These are phyloP conservation scores for Enteromius viviparus DNA, from an alignment of 2,797 vertebrate species.

Conservation along the genomic window DNA sequence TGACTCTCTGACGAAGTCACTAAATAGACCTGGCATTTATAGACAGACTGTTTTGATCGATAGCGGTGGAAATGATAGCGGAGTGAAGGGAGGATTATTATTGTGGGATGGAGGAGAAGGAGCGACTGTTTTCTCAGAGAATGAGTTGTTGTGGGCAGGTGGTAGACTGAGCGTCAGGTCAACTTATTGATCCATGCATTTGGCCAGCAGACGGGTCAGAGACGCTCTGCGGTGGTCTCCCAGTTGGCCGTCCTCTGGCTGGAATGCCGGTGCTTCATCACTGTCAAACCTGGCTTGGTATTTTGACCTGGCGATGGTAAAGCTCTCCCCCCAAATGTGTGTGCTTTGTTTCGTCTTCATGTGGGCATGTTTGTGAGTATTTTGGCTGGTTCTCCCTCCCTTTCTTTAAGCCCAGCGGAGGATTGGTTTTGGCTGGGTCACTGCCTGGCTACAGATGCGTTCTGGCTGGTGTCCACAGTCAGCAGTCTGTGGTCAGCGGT, in stretches of 20 bases:
- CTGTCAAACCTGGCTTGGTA: slow-evolving; percentile 38
- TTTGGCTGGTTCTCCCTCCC: slow-evolving; percentile 35
- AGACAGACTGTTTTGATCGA: slow-evolving; percentile 68
- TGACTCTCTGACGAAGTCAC: slow-evolving; percentile 53
- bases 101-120: slow-evolving; percentile 46
- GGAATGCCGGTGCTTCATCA: slow-evolving; percentile 44
- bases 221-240: slow-evolving; percentile 36
- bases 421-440: slow-evolving; percentile 55
- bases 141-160: slow-evolving; percentile 52
- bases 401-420: slow-evolving; percentile 31
- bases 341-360: slow-evolving; percentile 21
- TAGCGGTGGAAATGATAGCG: slow-evolving; percentile 64
- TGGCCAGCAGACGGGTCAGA: slow-evolving; percentile 38
- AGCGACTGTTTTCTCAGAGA: slow-evolving; percentile 62
- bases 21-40: slow-evolving; percentile 66
- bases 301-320: slow-evolving; percentile 46
- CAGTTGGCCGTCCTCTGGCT: slow-evolving; percentile 38
- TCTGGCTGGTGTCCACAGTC: slow-evolving; percentile 47
- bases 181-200: slow-evolving; percentile 66
- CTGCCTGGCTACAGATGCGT: slow-evolving; percentile 56
- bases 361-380: slow-evolving; percentile 9
- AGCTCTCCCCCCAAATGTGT: slow-evolving; percentile 54
- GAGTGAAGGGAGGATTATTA: slow-evolving; percentile 48
- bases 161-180: slow-evolving; percentile 65
- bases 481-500: slow-evolving; percentile 54